These are phyloP conservation scores for Brachypalpus laphriformis DNA, from an alignment of 2,888 invertebrate species.

Conservation along the genomic window DNA sequence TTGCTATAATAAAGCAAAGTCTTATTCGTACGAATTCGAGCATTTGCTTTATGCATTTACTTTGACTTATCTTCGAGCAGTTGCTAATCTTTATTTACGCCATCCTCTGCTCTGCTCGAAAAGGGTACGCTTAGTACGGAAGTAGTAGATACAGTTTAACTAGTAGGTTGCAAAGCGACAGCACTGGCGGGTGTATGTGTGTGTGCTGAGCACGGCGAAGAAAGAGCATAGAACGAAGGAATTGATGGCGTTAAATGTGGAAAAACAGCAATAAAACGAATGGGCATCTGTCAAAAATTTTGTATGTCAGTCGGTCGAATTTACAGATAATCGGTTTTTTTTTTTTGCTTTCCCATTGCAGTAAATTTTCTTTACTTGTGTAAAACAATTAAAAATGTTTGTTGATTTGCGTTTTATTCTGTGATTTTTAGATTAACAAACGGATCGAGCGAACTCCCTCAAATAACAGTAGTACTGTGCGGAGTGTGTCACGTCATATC, in stretches of 20 bases:
- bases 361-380: conserved; percentile 45
- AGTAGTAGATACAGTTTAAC: too few relatives aligned
- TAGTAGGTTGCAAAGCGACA: too few relatives aligned
- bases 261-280: conserved; percentile 48
- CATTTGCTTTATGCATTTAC: too few relatives aligned
- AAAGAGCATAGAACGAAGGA: conserved; percentile 38
- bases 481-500: conserved; percentile 56
- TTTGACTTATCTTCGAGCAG: too few relatives aligned
- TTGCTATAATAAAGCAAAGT: too few relatives aligned
- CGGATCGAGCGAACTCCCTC: background rate
- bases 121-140: too few relatives aligned
- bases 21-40: too few relatives aligned
- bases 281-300: conserved; percentile 70
- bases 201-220: background rate
- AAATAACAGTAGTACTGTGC: conserved; percentile 24
- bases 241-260: conserved; percentile 15
- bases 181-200: background rate
- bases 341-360: conserved; percentile 38
- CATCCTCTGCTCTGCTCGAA: too few relatives aligned
- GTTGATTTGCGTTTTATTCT: conserved; percentile 23
- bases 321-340: conserved; percentile 68
- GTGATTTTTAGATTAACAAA: conserved; percentile 31
- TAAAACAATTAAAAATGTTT: conserved; percentile 32
- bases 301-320: conserved; percentile 73
- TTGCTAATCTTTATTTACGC: too few relatives aligned